Evolutionary conservation across 2,797 vertebrate genomes (phyloP).

Genomic region (Denticeps clupeoides): DNA sequence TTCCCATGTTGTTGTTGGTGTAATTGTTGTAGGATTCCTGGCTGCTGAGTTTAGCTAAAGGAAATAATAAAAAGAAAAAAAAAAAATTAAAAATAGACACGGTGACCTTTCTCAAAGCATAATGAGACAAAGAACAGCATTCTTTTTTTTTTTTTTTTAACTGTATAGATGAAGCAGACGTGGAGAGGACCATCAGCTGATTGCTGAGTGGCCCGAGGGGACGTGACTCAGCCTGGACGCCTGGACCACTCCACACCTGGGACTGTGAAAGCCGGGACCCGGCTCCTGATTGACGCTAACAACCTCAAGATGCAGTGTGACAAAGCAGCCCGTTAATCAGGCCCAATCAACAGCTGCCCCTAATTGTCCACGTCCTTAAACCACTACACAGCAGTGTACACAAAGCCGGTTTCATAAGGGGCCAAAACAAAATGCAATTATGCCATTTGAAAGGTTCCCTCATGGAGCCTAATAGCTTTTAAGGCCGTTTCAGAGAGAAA

Average conservation of each 20-base stretch:
- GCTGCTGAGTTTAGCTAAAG: conserved; percentile 80
- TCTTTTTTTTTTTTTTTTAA: not conserved
- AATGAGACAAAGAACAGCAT: too few species aligned
- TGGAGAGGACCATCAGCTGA: not conserved
- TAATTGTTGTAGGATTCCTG: conserved; percentile 95
- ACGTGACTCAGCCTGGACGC: not conserved
- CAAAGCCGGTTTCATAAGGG: conserved; percentile 20
- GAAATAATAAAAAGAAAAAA: conserved; percentile 12
- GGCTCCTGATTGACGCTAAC: conserved; percentile 50
- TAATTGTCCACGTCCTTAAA: conserved; percentile 18
- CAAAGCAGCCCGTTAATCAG: conserved; percentile 48
- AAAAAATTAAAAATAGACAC: not conserved
- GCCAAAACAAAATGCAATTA: conserved; percentile 45
- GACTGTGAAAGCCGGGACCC: not conserved
- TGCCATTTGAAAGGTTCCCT: conserved; percentile 38
- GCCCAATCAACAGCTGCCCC: conserved; percentile 47
- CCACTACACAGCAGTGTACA: conserved; percentile 18
- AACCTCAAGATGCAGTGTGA: conserved; percentile 55
- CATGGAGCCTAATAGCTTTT: conserved; percentile 33
- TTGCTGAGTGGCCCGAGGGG: not conserved
- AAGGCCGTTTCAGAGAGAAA: conserved; percentile 28
- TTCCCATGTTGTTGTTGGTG: conserved; percentile 90
- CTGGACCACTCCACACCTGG: conserved; percentile 1
- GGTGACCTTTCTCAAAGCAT: too few species aligned
- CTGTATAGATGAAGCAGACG: conserved; percentile 3